These are phyloP conservation scores for Columba guinea DNA, from an alignment of 2,797 vertebrate species.

Conservation along the genomic window DNA sequence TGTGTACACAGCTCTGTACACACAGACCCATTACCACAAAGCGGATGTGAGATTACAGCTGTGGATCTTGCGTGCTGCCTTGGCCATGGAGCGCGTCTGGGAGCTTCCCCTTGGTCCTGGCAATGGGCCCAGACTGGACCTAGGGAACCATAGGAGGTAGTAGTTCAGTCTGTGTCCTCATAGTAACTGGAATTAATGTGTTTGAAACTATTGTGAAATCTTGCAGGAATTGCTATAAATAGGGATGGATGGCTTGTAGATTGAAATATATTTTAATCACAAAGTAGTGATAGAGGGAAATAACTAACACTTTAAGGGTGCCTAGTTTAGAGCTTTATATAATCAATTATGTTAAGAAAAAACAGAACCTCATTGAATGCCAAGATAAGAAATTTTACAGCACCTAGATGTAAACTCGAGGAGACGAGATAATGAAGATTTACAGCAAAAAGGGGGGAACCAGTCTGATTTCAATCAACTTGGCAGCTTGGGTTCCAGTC, in stretches of 20 bases:
- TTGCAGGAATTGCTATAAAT: background rate
- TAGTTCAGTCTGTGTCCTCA: background rate
- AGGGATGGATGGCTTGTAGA: background rate
- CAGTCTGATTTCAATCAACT: too few species aligned
- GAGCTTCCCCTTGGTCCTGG: background rate
- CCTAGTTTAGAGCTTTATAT: too few species aligned
- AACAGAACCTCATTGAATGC: too few species aligned
- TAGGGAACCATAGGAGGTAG: background rate
- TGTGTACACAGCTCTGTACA: fast-evolving
- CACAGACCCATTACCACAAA: background rate
- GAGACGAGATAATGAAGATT: too few species aligned
- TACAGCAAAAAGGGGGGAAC: too few species aligned
- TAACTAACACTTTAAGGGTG: too few species aligned
- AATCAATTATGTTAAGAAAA: too few species aligned
- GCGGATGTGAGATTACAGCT: fast-evolving
- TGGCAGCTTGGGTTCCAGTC: too few species aligned
- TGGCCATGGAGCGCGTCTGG: fast-evolving
- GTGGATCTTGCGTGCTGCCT: background rate
- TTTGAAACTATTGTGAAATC: background rate
- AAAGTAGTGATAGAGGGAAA: too few species aligned
- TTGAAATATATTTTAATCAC: background rate
- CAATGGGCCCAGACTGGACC: fast-evolving
- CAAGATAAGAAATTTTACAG: too few species aligned
- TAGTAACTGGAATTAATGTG: background rate
- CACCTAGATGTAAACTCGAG: too few species aligned